Evolutionary conservation across 1,140 invertebrate species (phyloP).

Genomic region (Lordiphosa stackelbergi): DNA sequence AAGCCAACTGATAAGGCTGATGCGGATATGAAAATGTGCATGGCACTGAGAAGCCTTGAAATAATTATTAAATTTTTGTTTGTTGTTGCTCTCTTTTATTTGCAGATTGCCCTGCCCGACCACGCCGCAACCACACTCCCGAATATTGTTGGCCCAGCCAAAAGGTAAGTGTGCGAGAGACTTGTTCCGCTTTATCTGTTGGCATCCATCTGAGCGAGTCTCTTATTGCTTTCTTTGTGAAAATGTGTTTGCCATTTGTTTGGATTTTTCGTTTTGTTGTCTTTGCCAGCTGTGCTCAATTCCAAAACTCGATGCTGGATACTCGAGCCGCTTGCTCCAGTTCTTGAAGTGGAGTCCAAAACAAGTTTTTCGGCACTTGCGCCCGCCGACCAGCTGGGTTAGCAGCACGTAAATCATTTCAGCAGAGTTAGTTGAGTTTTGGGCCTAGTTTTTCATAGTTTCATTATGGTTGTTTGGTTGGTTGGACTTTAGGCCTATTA

Average conservation of each 20-base stretch:
- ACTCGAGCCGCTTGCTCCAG: constrained; percentile 42
- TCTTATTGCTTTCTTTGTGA: constrained; percentile 10
- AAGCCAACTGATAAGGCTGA: constrained; percentile 27
- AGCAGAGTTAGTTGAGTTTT: constrained; percentile 24
- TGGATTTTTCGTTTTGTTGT: constrained; percentile 16
- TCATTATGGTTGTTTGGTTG: background rate
- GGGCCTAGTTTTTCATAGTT: constrained; percentile 39
- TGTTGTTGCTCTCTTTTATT: constrained; percentile 26
- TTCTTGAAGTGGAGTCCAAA: constrained; percentile 45
- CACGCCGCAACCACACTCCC: too few relatives aligned
- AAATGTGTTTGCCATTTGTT: constrained; percentile 14
- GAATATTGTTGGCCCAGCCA: too few relatives aligned
- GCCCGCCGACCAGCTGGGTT: constrained; percentile 13
- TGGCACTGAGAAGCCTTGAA: constrained; percentile 14
- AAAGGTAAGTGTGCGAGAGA: too few relatives aligned
- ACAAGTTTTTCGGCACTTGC: constrained; percentile 49
- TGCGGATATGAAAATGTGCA: constrained; percentile 34
- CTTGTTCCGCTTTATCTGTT: background rate
- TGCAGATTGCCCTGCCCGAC: too few relatives aligned
- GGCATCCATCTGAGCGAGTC: too few relatives aligned
- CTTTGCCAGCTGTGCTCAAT: constrained; percentile 30
- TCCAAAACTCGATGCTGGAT: constrained; percentile 36
- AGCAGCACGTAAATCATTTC: constrained; percentile 15
- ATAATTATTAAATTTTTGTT: constrained; percentile 1
- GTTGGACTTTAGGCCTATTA: constrained; percentile 21